phyloP scores from a whole-genome alignment of 1,140 invertebrate genomes.

The Homalodisca vitripennis region DNA sequence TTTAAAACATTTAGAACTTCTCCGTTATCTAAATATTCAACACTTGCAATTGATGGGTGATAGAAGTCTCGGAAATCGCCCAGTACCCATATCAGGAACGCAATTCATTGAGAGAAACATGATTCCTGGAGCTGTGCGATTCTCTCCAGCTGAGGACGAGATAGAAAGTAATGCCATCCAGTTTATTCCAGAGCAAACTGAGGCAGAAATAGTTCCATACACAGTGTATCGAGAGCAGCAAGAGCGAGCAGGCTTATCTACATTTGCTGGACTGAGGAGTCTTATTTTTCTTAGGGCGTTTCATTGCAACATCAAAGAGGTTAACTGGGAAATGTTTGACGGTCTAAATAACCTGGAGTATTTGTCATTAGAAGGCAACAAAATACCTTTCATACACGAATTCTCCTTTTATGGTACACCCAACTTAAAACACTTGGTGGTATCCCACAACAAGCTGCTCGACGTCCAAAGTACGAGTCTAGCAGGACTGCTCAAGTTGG shows the following conservation, averaged over 20 bases:
- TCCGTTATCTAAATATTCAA: slow-evolving; percentile 36
- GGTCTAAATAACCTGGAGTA: slow-evolving; percentile 58
- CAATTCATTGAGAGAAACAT: background rate
- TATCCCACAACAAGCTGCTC: slow-evolving; percentile 61
- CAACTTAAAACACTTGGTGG: slow-evolving; percentile 59
- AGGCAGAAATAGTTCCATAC: slow-evolving; percentile 61
- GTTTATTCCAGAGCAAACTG: slow-evolving; percentile 30
- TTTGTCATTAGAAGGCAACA: slow-evolving; percentile 62
- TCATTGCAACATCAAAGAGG: slow-evolving; percentile 57
- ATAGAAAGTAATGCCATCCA: background rate
- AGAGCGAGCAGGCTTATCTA: slow-evolving; percentile 49
- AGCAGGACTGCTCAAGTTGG: slow-evolving; percentile 61
- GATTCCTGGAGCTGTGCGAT: background rate
- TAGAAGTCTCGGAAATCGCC: slow-evolving; percentile 19
- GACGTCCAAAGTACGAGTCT: slow-evolving; percentile 64
- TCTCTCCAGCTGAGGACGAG: background rate
- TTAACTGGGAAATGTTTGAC: slow-evolving; percentile 70
- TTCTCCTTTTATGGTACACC: slow-evolving; percentile 67
- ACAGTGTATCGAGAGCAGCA: slow-evolving; percentile 57
- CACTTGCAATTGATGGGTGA: slow-evolving; percentile 28
- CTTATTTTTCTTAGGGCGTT: slow-evolving; percentile 58
- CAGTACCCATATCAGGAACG: slow-evolving; percentile 1
- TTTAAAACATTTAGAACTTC: slow-evolving; percentile 24
- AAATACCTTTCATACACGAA: slow-evolving; percentile 61
- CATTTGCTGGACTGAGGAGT: slow-evolving; percentile 56